Evolutionary conservation across 2,888 invertebrate genomes (phyloP).

Genomic region (Drymonia ruficornis): DNA sequence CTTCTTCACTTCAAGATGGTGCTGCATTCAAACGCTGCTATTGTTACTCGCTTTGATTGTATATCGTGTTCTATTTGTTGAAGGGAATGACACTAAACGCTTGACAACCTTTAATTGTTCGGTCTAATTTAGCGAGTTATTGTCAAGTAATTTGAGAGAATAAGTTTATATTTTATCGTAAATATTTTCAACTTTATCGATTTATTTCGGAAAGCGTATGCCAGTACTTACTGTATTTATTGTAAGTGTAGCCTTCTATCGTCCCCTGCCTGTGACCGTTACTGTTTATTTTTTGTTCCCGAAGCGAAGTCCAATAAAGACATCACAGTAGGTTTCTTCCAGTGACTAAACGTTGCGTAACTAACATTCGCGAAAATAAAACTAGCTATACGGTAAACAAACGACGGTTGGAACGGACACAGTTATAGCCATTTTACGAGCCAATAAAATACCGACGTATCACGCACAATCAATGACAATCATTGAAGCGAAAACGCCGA

Average conservation of each 20-base stretch:
- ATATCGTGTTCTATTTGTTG: not conserved
- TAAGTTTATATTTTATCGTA: not conserved
- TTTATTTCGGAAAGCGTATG: not conserved
- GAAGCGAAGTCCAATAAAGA: constrained; percentile 29
- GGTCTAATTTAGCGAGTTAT: too few species aligned
- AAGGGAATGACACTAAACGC: not conserved
- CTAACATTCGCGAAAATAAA: constrained; percentile 42
- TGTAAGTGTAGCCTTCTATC: constrained; percentile 2
- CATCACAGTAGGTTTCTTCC: constrained; percentile 24
- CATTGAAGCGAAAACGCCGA: constrained; percentile 44
- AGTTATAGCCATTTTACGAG: constrained; percentile 49
- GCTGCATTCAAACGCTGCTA: constrained; percentile 39
- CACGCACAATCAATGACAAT: constrained; percentile 57
- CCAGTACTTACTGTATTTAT: not conserved
- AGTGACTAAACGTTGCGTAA: constrained; percentile 34
- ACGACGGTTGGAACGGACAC: constrained; percentile 43
- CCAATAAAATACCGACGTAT: constrained; percentile 47
- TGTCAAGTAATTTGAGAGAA: too few species aligned
- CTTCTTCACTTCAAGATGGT: constrained; percentile 50
- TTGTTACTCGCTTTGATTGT: constrained; percentile 14
- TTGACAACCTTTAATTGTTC: not conserved
- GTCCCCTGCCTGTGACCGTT: constrained; percentile 5
- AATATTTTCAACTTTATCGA: not conserved
- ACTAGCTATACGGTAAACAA: constrained; percentile 45
- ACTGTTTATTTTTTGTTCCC: constrained; percentile 21